Evolutionary conservation across 2,113 vertebrate genomes (phyloP).

Genomic region (Cranoglanis bouderius): DNA sequence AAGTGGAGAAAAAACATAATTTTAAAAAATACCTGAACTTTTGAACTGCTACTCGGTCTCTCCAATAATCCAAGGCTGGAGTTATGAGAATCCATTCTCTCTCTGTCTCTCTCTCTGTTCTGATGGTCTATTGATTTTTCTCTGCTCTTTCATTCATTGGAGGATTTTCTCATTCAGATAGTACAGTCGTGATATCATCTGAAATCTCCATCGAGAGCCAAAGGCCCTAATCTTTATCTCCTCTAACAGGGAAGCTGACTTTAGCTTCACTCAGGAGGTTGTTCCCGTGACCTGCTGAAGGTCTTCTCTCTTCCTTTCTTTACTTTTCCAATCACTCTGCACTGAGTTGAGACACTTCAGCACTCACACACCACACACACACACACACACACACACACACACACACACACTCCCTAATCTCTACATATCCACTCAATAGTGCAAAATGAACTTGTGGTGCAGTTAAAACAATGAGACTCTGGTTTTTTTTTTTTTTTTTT

Average conservation of each 20-base stretch:
- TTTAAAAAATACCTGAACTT: no score
- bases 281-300: not conserved
- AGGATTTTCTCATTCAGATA: slow-evolving; percentile 57
- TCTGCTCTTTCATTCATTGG: slow-evolving; percentile 33
- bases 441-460: not conserved
- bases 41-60: not conserved
- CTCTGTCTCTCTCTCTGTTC: slow-evolving; percentile 18
- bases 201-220: slow-evolving; percentile 48
- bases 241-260: slow-evolving; percentile 35
- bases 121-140: slow-evolving; percentile 55
- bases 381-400: not conserved
- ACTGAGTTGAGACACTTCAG: not conserved
- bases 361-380: not conserved
- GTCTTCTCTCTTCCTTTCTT: slow-evolving; percentile 15
- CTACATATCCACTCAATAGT: not conserved
- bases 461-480: not conserved
- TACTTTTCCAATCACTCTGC: not conserved
- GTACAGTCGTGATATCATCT: slow-evolving; percentile 54
- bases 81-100: not conserved
- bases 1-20: not conserved
- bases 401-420: not conserved
- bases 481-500: not conserved
- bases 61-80: not conserved
- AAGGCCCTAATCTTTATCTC: slow-evolving; percentile 53
- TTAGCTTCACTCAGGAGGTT: slow-evolving; percentile 40